These are phyloP conservation scores for Catajapyx aquilonaris DNA, from an alignment of 1,140 invertebrate genomes.

Conservation along the genomic window DNA sequence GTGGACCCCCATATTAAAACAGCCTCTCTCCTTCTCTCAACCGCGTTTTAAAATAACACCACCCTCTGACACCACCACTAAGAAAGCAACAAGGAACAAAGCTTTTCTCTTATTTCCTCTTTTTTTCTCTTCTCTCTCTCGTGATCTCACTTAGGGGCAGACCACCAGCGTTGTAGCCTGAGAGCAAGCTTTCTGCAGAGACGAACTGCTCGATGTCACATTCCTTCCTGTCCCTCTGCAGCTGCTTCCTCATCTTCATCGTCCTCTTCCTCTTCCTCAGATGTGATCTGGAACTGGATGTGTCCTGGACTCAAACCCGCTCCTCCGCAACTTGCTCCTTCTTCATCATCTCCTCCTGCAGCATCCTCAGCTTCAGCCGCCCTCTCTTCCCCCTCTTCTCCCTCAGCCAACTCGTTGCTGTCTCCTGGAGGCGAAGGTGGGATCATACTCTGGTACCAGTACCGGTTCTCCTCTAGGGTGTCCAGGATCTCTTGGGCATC, in stretches of 20 bases:
- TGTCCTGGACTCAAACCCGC: not conserved
- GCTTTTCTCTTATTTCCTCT: no score
- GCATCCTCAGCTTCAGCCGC: conserved; percentile 11
- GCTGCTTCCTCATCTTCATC: not conserved
- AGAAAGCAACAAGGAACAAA: no score
- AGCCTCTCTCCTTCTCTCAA: no score
- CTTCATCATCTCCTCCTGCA: conserved; percentile 10
- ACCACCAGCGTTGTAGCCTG: not conserved
- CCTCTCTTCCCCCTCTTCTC: conserved; percentile 6
- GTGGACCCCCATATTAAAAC: no score
- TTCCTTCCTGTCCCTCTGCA: not conserved
- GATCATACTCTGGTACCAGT: conserved; percentile 79
- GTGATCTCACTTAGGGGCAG: not conserved
- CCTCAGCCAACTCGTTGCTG: conserved; percentile 8
- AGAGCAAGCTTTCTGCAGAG: not conserved
- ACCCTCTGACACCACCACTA: no score
- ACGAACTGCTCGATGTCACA: not conserved
- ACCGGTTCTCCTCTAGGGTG: conserved; percentile 91
- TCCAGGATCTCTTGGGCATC: conserved; percentile 96
- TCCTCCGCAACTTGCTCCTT: conserved; percentile 7
- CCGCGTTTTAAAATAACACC: no score
- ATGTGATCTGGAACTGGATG: not conserved
- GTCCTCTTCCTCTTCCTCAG: not conserved
- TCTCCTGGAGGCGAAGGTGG: conserved; percentile 27
- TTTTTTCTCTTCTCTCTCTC: no score